These are phyloP conservation scores for Phorcus lineatus DNA, from an alignment of 2,888 invertebrate species.

Conservation along the genomic window DNA sequence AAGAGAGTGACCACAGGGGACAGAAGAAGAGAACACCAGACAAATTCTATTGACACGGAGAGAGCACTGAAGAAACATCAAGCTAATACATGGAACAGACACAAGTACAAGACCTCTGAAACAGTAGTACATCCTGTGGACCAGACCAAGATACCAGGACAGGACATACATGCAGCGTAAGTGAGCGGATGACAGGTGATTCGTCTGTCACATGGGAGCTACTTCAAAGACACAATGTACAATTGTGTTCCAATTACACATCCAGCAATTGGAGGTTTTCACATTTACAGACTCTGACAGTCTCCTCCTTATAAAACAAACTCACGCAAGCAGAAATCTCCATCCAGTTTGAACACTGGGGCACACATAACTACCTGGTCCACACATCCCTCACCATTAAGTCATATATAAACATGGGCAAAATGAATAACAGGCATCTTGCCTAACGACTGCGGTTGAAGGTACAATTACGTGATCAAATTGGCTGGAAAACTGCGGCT, in stretches of 20 bases:
- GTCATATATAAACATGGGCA: slow-evolving; percentile 1
- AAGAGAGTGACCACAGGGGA: too few relatives aligned
- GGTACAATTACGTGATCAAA: slow-evolving; percentile 17
- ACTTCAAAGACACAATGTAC: slow-evolving; percentile 18
- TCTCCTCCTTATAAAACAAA: neutral
- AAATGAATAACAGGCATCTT: slow-evolving; percentile 3
- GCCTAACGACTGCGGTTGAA: neutral
- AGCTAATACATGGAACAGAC: too few relatives aligned
- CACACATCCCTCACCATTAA: neutral
- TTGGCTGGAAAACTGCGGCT: slow-evolving; percentile 16
- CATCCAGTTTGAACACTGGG: neutral
- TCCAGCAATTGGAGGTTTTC: neutral
- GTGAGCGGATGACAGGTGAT: neutral
- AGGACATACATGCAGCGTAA: neutral
- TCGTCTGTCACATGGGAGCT: slow-evolving; percentile 2
- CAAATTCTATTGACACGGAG: too few relatives aligned
- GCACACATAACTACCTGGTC: neutral
- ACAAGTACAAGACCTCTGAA: too few relatives aligned
- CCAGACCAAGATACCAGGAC: neutral
- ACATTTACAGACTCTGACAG: slow-evolving; percentile 2
- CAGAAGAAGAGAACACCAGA: too few relatives aligned
- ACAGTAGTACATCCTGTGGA: neutral
- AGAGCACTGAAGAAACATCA: too few relatives aligned
- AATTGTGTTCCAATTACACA: slow-evolving; percentile 9
- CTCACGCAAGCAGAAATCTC: slow-evolving; percentile 1